Evolutionary conservation across 2,113 vertebrate genomes (phyloP).

Genomic region (Aix galericulata): DNA sequence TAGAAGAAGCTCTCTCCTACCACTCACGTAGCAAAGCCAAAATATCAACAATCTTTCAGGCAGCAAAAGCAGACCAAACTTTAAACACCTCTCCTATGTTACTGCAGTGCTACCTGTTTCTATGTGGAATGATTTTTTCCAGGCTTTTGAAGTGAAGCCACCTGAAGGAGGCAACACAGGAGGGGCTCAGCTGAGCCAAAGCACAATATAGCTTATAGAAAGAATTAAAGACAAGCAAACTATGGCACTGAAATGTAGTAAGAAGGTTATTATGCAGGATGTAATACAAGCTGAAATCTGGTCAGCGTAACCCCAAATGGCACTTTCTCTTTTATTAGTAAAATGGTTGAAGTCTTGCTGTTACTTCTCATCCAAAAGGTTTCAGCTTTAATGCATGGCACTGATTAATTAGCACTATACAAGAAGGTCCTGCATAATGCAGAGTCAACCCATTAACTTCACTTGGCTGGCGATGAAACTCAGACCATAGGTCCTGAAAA

Average conservation of each 20-base stretch:
- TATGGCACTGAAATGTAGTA: not conserved
- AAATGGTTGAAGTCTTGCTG: not conserved
- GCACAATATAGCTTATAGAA: not conserved
- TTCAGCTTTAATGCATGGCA: not conserved
- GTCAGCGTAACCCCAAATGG: not conserved
- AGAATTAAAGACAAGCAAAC: not conserved
- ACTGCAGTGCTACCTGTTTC: not conserved
- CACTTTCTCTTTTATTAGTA: not conserved
- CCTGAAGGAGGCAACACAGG: not conserved
- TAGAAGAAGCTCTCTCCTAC: not conserved
- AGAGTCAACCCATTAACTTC: conserved; percentile 19
- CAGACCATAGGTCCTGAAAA: not conserved
- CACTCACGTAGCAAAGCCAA: not conserved
- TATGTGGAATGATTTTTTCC: not conserved
- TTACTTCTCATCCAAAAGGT: not conserved
- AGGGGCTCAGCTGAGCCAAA: not conserved
- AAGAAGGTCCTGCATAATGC: not conserved
- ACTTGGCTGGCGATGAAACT: not conserved
- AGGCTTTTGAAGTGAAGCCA: not conserved
- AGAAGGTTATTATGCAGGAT: not conserved
- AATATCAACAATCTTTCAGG: not conserved
- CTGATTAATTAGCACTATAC: not conserved
- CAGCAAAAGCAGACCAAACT: not conserved
- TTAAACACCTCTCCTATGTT: not conserved
- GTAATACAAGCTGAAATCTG: conserved; percentile 5